phyloP scores from a whole-genome alignment of 2,797 vertebrate genomes.

The Poecilia picta region DNA sequence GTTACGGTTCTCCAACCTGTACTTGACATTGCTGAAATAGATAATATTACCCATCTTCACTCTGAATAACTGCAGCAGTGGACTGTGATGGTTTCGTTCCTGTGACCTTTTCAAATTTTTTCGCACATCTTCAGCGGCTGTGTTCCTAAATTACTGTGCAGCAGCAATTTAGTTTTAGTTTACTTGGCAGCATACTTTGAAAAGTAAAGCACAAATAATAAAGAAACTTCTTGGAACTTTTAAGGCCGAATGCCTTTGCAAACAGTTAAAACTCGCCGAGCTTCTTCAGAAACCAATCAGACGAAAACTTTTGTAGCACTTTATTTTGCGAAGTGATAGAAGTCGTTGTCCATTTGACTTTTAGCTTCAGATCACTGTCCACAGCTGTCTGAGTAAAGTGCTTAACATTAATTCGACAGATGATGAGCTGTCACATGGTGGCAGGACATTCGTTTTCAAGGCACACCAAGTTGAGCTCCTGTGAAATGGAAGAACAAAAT shows the following conservation, averaged over 20 bases:
- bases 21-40: slow-evolving; percentile 15
- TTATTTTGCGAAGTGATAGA: not conserved
- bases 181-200: slow-evolving; percentile 10
- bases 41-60: slow-evolving; percentile 24
- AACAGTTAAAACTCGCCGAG: not conserved
- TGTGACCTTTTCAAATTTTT: slow-evolving; percentile 19
- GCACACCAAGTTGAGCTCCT: not conserved
- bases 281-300: not conserved
- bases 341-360: not conserved
- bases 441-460: not conserved
- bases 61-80: slow-evolving; percentile 15
- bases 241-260: not conserved
- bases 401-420: not conserved
- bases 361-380: not conserved
- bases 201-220: slow-evolving; percentile 8
- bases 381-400: not conserved
- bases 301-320: not conserved
- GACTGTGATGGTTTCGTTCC: slow-evolving; percentile 21
- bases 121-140: slow-evolving; percentile 15
- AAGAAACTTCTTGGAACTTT: not conserved
- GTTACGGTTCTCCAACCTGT: slow-evolving; percentile 6
- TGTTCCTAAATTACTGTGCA: slow-evolving; percentile 20
- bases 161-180: slow-evolving; percentile 15
- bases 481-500: not conserved
- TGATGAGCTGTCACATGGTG: not conserved